Percentiles rank a stretch among this genome's conserved stretches.
Conservation (phyloP, 2,113 vertebrate species). For the Bucco capensis region DNA sequence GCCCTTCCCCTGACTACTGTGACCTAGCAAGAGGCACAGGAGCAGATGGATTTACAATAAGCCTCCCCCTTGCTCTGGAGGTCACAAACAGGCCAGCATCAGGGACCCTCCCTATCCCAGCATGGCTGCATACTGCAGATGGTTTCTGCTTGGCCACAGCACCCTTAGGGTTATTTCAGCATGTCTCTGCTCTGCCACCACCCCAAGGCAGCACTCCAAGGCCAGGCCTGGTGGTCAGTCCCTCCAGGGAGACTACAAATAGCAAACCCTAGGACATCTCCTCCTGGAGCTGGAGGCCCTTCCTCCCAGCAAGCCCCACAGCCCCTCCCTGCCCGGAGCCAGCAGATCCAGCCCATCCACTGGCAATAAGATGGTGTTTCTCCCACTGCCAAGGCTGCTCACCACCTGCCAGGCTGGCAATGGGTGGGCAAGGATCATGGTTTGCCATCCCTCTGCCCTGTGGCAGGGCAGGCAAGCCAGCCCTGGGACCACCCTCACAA, state of each 20-base stretch:
- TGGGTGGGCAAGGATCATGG: fast-evolving
- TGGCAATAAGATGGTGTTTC: neutral
- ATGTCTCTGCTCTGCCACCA: fast-evolving
- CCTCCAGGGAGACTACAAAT: neutral
- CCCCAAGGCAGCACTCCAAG: fast-evolving
- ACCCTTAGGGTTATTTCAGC: neutral
- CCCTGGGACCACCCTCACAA: neutral
- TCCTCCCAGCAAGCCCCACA: neutral
- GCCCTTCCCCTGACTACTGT: neutral
- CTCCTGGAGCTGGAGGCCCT: neutral
- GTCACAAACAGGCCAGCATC: neutral
- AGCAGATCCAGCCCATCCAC: neutral
- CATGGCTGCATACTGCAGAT: neutral
- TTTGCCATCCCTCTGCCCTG: fast-evolving
- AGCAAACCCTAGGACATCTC: neutral
- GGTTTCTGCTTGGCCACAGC: neutral
- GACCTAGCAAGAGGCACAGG: neutral
- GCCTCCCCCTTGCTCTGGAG: neutral
- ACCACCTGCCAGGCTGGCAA: neutral
- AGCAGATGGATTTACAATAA: neutral
- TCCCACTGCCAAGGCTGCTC: neutral
- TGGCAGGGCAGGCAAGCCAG: neutral
- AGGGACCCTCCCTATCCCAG: neutral
- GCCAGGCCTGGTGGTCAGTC: neutral
- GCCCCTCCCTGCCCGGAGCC: neutral